These are phyloP conservation scores for Caenorhabditis sp. DNA, from an alignment of 2,888 invertebrate genomes.

Conservation along the genomic window DNA sequence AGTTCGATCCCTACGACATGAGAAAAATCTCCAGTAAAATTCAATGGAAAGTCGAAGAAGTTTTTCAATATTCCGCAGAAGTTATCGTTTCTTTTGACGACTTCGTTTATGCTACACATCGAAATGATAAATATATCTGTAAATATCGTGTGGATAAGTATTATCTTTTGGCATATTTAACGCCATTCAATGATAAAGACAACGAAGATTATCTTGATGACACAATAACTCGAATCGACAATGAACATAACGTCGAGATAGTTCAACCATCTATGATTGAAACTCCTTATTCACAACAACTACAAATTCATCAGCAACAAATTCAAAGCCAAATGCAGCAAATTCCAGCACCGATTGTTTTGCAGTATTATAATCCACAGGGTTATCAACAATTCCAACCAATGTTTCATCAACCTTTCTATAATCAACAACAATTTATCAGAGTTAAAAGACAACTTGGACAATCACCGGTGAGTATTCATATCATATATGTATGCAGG, in stretches of 20 bases:
- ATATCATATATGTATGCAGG: no score
- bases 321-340: neutral
- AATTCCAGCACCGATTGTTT: neutral
- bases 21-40: conserved; percentile 36
- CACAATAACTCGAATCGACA: neutral
- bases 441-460: conserved; percentile 35
- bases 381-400: conserved; percentile 3
- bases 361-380: neutral
- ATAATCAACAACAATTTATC: conserved; percentile 6
- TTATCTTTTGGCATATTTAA: conserved; percentile 43
- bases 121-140: conserved; percentile 32
- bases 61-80: conserved; percentile 39
- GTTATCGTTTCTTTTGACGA: conserved; percentile 46
- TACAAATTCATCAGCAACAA: neutral
- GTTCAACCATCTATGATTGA: neutral
- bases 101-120: conserved; percentile 37
- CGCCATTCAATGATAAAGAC: conserved; percentile 32
- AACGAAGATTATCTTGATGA: conserved; percentile 21
- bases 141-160: conserved; percentile 46
- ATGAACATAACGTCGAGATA: neutral
- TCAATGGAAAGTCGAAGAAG: conserved; percentile 42
- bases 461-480: conserved; percentile 16
- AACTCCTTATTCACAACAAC: neutral
- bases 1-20: conserved; percentile 42
- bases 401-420: conserved; percentile 15